Base-by-base conservation (phyloP, 2,888 invertebrate species). In the Spilarctia lutea region DNA sequence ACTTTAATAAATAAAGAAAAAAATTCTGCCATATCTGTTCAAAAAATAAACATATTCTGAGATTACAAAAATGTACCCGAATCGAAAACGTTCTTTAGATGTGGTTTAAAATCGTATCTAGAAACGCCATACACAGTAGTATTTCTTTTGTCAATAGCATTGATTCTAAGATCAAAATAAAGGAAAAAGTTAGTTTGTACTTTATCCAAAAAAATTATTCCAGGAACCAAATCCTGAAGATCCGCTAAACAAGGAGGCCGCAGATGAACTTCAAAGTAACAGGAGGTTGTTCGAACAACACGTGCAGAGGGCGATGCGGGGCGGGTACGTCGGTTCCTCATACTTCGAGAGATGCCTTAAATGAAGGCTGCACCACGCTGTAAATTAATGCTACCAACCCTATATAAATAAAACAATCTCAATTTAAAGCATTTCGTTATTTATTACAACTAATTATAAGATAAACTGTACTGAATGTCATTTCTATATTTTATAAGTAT, bases 181-280 rank as follows among this genome's bases (percentile, higher is more conserved):
- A 56, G n/a, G 3, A 56, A n/a, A 56, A 52, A 52, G 24, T 52
- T 2, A 52, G 1, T 52, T 52, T 52, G 24, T 52, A 24, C 52
- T 56, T 56, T 56, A 56, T 56, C 24, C 24, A 24, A 56, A 35
- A 42, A 3, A 13, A 65, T 52, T 16, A 72, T 72, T 56, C n/a
- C 88, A 99, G 99, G 99, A 99, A 96, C 99, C 99, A 69, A 99
- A 99, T 95, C 99, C 99, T 3, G 99, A 99, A 95, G 99, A 99
- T 96, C 99, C 99, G 18, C 94, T 99, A 85, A 99, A 99, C 94
- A 99, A 99, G 96, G 99, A 99, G 95, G 99, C 99, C 24, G 99
- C 99, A 6, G 99, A 99, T 92, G 99, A 99, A 77, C 96, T 99
- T 82, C 99, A 99, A 91, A 98, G 97, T 92, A 99, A 99, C 95